Base-by-base conservation (phyloP, 2,888 invertebrate species). In the Drosophila putrida region DNA sequence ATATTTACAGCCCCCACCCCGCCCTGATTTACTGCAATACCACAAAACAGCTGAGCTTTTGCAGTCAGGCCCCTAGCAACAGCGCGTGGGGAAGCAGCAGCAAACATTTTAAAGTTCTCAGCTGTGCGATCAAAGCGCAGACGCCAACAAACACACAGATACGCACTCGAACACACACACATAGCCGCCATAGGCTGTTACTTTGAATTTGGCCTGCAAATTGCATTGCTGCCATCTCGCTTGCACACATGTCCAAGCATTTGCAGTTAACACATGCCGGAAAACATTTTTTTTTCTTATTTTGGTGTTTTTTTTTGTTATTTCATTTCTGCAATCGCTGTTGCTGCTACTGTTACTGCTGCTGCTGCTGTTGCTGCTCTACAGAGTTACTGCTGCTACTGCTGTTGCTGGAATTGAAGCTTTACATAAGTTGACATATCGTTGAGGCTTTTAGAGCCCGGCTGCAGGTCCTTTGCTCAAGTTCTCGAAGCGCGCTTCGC, bases 391-490 rank as follows among this genome's bases (percentile, higher is more conserved):
- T 13, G 6, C 44, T 25, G 39, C 20, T 27, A 13, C 46, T 25
- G 63, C 43, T n/a, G 57, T 50, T 46, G 69, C 33, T 51, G 35
- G 38, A 13, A 41, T 54, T 75, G 65, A 72, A 82, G 82, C 80
- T 83, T 82, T 85, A 82, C 83, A 82, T 85, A 82, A 85, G 86
- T 82, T 82, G 82, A 82, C 86, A 85, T 82, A 61, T 70, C 66
- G 70, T 53, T 55, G 62, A 58, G 71, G 63, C 69, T 80, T 73
- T 83, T 67, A 84, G 83, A 84, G 75, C 82, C 80, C 81, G 82
- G 84, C 75, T 87, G 83, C 87, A 87, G 87, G 87, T 83, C 83
- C 84, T 83, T 78, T 81, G 87, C 81, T 68, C 80, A 84, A 80
- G 84, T 87, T 84, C 80, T 79, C 50, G 63, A 59, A 47, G 70